Base-by-base conservation (phyloP, 2,797 vertebrate species). In the Argya squamiceps region DNA sequence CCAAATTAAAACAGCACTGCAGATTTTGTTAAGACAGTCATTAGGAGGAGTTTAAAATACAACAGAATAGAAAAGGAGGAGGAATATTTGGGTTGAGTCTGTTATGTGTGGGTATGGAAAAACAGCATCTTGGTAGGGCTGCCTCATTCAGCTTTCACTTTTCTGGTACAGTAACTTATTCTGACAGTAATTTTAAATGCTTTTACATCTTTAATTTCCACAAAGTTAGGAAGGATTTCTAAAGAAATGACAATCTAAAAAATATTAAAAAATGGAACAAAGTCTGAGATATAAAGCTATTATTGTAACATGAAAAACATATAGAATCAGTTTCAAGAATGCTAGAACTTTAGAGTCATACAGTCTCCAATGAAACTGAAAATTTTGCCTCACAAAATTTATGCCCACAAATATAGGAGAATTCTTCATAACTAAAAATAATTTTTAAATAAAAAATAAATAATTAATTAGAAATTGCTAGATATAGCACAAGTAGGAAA, bases 401-500 rank as follows among this genome's bases (percentile, higher is more conserved):
- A 21, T 10, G 5, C 8, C 5, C 11, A 11, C 2, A 9, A 1
- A 0, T 19, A 37, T 17, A 19, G 2, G 6, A 58, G 6, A 74
- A 23, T 15, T n/a, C 8, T 41, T 56, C 37, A 41, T 6, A 59
- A 23, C 0, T 27, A 44, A 53, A 47, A 76, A 24, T 23, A 7
- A 17, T 19, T 52, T 76, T 15, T 0, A 32, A 71, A 79, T 24
- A 6, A 43, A 68, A 23, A 20, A 2, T 3, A 53, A 53, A 12
- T 21, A 4, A n/a, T 32, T 43, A 29, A 36, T 44, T 37, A 46
- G 6, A 60, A 68, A 34, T 36, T 18, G 19, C 12, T 69, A 50
- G 14, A 58, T 68, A 29, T 70, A 62, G 18, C 0, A 0, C 4
- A 68, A 89, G 15, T 5, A 47, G 14, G 23, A 73, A 75, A 87